phyloP scores from a whole-genome alignment of 2,888 invertebrate species.

The Cheilosia impressa region DNA sequence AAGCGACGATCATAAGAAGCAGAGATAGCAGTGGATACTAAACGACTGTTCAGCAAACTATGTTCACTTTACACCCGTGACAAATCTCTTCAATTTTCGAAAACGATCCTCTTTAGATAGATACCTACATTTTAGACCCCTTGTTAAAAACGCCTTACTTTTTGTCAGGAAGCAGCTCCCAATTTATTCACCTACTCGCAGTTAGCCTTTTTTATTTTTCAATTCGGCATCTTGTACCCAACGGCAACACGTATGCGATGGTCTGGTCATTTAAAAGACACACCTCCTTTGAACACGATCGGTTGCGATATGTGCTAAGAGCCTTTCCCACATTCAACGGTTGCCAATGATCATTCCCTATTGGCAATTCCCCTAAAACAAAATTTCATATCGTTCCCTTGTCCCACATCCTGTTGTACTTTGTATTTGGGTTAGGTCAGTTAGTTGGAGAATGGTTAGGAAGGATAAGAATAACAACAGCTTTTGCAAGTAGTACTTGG shows the following conservation, averaged over 20 bases:
- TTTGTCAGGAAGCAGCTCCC: no score
- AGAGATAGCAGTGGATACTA: no score
- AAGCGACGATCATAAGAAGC: no score
- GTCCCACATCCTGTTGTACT: conserved; percentile 11
- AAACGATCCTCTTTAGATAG: no score
- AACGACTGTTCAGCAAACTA: no score
- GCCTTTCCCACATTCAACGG: not conserved
- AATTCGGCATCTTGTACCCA: no score
- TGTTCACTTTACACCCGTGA: no score
- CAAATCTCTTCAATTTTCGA: no score
- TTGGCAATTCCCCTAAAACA: not conserved
- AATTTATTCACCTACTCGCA: no score
- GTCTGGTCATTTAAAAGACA: not conserved
- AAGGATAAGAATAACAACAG: not conserved
- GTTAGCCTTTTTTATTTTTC: no score
- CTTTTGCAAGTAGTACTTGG: not conserved
- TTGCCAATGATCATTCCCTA: not conserved
- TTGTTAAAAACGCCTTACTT: no score
- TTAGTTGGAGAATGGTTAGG: not conserved
- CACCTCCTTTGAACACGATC: conserved; percentile 12
- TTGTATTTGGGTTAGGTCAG: conserved; percentile 15
- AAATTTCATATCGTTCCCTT: not conserved
- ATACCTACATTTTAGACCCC: no score
- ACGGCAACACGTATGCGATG: not conserved
- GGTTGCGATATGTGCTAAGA: conserved; percentile 18